Conservation (phyloP, 2,113 vertebrate genomes). For the Polypterus senegalus region DNA sequence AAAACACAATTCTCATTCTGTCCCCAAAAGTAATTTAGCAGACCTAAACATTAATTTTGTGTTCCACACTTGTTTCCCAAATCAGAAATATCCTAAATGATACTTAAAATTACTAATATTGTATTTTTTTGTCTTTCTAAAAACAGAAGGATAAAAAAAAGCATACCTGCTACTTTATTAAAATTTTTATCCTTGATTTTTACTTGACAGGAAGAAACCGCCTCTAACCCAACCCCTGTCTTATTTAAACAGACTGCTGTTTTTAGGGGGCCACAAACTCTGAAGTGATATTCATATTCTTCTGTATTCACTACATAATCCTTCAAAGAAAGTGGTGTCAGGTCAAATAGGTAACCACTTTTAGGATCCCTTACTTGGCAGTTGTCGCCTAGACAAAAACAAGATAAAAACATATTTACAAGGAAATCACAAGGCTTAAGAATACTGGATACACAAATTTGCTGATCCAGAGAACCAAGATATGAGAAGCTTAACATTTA, state of each 20-base stretch:
- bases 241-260: conserved; percentile 35
- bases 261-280: conserved; percentile 62
- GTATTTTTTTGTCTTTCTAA: neutral
- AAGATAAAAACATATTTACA: neutral
- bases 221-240: fast-evolving
- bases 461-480: no score
- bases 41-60: no score
- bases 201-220: conserved; percentile 71
- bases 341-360: conserved; percentile 63
- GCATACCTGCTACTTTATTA: conserved; percentile 67
- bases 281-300: conserved; percentile 71
- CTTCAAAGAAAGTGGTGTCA: conserved; percentile 52
- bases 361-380: conserved; percentile 73
- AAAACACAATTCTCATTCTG: no score
- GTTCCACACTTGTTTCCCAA: no score
- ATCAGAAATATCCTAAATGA: no score
- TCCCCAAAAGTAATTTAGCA: no score
- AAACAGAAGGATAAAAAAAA: conserved; percentile 1
- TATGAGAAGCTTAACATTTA: no score
- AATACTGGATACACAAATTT: no score
- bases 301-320: conserved; percentile 45
- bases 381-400: conserved; percentile 48
- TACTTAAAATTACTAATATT: no score
- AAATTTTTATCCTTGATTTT: conserved; percentile 19
- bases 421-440: neutral